Percentiles rank a stretch among this genome's conserved stretches.
Conservation (phyloP, 2,888 invertebrate species). For the Lydus trimaculatus region DNA sequence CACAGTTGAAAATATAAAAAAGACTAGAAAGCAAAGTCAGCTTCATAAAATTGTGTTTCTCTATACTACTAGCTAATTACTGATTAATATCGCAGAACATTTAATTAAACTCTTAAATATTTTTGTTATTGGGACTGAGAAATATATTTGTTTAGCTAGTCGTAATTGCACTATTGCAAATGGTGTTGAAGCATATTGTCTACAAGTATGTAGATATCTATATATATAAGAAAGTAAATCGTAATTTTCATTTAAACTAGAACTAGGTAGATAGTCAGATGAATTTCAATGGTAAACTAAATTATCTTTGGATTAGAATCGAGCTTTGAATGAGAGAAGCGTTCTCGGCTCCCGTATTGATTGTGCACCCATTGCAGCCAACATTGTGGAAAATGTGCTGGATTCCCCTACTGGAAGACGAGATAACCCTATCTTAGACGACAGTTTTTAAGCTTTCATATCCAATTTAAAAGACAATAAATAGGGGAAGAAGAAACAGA, state of each 20-base stretch:
- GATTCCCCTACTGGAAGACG: slow-evolving; percentile 40
- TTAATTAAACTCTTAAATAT: neutral
- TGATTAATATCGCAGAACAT: neutral
- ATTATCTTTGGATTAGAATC: slow-evolving; percentile 42
- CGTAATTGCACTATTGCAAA: no score
- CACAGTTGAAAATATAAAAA: no score
- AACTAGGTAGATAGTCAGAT: slow-evolving; percentile 16
- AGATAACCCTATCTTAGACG: slow-evolving; percentile 39
- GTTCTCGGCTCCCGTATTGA: slow-evolving; percentile 35
- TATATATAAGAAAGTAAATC: neutral
- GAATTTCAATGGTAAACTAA: slow-evolving; percentile 39
- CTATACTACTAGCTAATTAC: neutral
- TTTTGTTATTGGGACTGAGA: neutral
- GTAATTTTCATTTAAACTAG: neutral
- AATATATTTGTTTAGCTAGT: no score
- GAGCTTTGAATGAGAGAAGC: slow-evolving; percentile 30
- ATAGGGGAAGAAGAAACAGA: neutral
- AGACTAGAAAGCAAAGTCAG: no score
- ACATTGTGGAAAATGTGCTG: slow-evolving; percentile 43
- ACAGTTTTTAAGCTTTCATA: slow-evolving; percentile 37
- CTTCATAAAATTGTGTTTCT: no score
- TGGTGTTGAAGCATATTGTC: no score
- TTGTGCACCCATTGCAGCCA: slow-evolving; percentile 43
- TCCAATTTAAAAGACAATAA: slow-evolving; percentile 34
- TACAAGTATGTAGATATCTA: neutral